Conservation (phyloP, 2,888 invertebrate genomes). For the Ochropleura plecta region DNA sequence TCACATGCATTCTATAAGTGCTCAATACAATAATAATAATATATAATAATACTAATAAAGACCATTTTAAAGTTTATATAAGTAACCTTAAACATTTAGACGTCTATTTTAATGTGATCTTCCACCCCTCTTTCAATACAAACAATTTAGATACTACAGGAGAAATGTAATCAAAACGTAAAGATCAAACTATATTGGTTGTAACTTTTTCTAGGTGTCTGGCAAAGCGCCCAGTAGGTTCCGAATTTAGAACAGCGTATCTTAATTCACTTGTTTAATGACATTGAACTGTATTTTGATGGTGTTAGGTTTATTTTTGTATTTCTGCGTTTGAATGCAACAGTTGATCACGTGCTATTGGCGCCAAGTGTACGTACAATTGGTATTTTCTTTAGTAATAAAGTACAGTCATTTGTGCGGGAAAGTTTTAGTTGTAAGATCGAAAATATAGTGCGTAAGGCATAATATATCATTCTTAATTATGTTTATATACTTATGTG, state of each 20-base stretch:
- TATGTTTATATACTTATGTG: conserved; percentile 42
- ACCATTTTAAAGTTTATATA: conserved; percentile 13
- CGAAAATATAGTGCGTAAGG: conserved; percentile 27
- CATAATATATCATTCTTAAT: not conserved
- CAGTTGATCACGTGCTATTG: conserved; percentile 48
- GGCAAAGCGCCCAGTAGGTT: conserved; percentile 54
- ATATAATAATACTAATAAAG: too few relatives aligned
- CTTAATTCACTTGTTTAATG: conserved; percentile 12
- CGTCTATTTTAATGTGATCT: conserved; percentile 17
- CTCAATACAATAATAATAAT: conserved; percentile 14
- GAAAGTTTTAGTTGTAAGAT: conserved; percentile 30
- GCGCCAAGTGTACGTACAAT: conserved; percentile 36
- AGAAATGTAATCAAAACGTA: conserved; percentile 21
- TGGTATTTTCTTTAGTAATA: conserved; percentile 52
- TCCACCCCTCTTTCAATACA: not conserved
- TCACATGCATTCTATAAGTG: conserved; percentile 24
- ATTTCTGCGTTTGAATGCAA: conserved; percentile 9
- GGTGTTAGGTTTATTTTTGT: conserved; percentile 36
- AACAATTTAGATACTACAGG: not conserved
- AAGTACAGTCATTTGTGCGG: conserved; percentile 39
- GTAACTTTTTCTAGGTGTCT: conserved; percentile 42
- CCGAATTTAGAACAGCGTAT: conserved; percentile 43
- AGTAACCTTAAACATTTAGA: not conserved
- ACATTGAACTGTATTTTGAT: conserved; percentile 28
- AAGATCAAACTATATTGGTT: conserved; percentile 46